Evolutionary conservation across 1,140 invertebrate species (phyloP), one percentile per base, ranked within the genome.

Genomic region (Magallana ariakensis): DNA sequence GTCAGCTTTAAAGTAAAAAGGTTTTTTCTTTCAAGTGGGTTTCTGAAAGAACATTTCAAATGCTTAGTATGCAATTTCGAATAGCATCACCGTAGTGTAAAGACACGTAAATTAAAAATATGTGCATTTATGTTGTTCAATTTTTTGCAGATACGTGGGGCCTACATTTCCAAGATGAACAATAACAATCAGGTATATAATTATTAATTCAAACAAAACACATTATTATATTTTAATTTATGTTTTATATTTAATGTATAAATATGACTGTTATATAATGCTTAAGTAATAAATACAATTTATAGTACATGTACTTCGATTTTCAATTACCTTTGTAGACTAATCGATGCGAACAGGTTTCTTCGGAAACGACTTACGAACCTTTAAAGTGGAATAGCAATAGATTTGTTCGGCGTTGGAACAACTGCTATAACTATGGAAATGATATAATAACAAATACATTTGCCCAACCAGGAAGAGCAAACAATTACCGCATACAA

Each of bases 391-490:
- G 66, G 66, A 75, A 75, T 13, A 75, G 13, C 22, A 75, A 22
- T 6, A 11, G 22, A 26, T 75, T 75, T 26, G 33, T 22, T 75
- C 66, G 66, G 9, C 66, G 66, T 26, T 75, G 66, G 66, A 75
- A 75, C 15, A 75, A 75, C 9, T 75, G 66, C 33, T 75, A 75
- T 22, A 75, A 75, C 15, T 75, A 75, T 26, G 66, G 66, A 26
- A 75, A 75, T 26, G 22, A 75, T 26, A 75, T 22, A 75, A 75
- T 19, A 75, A 75, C 66, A 33, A 75, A 75, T 26, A 75, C 66
- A 13, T 75, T 75, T 33, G 66, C 66, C 22, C 66, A 75, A 26
- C 66, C 66, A 13, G 66, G 66, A 26, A 75, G 22, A 33, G 66
- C 66, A 75, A 75, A 75, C 33, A 75, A 75, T 11, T 75, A 75